A percentile compares a stretch with the other conserved stretches of the same genome.
These are phyloP conservation scores for Ditylenchus weischeri DNA, from an alignment of 2,888 invertebrate genomes.

Conservation along the genomic window DNA sequence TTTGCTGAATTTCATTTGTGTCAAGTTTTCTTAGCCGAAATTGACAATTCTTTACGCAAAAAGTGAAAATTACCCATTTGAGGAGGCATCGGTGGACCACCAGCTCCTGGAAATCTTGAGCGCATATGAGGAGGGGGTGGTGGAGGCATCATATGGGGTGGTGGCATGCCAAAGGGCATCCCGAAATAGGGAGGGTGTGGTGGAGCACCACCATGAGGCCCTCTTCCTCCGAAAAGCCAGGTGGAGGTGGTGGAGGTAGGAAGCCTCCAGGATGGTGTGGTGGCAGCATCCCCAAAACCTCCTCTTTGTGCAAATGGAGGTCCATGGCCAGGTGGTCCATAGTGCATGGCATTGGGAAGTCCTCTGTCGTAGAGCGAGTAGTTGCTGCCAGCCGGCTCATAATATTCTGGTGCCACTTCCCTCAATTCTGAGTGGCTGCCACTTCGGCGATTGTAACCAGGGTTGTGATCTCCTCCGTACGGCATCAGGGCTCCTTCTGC, in stretches of 20 bases:
- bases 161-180: conserved; percentile 27
- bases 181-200: conserved; percentile 24
- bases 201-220: conserved; percentile 6
- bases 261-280: conserved; percentile 19
- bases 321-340: conserved; percentile 34
- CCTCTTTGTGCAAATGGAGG: conserved; percentile 25
- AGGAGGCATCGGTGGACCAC: conserved; percentile 24
- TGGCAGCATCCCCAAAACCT: conserved; percentile 24
- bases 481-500: conserved; percentile 21
- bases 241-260: conserved; percentile 21
- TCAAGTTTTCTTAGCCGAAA: too few relatives aligned
- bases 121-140: conserved; percentile 22
- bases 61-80: conserved; percentile 20
- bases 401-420: not conserved
- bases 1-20: too few relatives aligned
- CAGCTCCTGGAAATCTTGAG: conserved; percentile 17
- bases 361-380: conserved; percentile 10
- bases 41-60: too few relatives aligned
- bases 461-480: conserved; percentile 6
- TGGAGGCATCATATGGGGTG: conserved; percentile 23
- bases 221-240: conserved; percentile 12
- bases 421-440: conserved; percentile 23
- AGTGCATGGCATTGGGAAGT: conserved; percentile 28
- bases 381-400: not conserved
- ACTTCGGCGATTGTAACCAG: conserved; percentile 14